phyloP scores from a whole-genome alignment of 2,888 invertebrate genomes.

The Aspidiotus destructor region DNA sequence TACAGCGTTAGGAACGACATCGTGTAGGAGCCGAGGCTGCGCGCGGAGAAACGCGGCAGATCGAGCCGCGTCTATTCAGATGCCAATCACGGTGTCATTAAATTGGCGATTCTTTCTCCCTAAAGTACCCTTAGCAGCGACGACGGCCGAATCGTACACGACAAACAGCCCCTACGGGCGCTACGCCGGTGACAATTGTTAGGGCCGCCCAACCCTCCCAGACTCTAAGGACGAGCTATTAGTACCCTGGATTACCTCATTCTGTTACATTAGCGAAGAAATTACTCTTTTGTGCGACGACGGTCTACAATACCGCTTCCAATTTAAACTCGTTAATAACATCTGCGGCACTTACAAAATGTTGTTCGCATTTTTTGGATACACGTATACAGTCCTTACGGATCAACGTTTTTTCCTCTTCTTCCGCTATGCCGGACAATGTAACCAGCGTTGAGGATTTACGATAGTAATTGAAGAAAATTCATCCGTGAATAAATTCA shows the following conservation, averaged over 20 bases:
- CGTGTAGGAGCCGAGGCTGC: slow-evolving; percentile 6
- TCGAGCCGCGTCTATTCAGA: slow-evolving; percentile 23
- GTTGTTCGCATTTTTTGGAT: slow-evolving; percentile 5
- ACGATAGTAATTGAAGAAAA: slow-evolving; percentile 21
- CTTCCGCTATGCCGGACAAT: neutral
- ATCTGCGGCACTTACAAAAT: slow-evolving; percentile 28
- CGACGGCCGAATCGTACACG: slow-evolving; percentile 18
- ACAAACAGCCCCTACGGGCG: slow-evolving; percentile 18
- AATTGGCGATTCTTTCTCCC: slow-evolving; percentile 27
- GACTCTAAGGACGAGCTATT: slow-evolving; percentile 21
- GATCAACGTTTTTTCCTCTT: neutral
- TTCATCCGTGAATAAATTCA: slow-evolving; percentile 25
- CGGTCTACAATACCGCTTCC: slow-evolving; percentile 26
- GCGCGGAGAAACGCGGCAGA: slow-evolving; percentile 19
- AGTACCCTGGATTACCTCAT: slow-evolving; percentile 31
- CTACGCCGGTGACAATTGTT: slow-evolving; percentile 24
- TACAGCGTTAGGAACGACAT: neutral
- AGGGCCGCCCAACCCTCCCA: slow-evolving; percentile 17
- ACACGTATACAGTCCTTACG: neutral
- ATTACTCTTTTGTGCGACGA: slow-evolving; percentile 25
- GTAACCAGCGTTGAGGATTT: neutral
- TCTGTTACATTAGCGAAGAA: slow-evolving; percentile 31
- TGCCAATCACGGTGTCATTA: slow-evolving; percentile 30
- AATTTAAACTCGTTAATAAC: slow-evolving; percentile 33
- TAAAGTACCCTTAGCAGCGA: slow-evolving; percentile 29